Conservation (phyloP, 2,888 invertebrate genomes). For the Oscheius sp. region DNA sequence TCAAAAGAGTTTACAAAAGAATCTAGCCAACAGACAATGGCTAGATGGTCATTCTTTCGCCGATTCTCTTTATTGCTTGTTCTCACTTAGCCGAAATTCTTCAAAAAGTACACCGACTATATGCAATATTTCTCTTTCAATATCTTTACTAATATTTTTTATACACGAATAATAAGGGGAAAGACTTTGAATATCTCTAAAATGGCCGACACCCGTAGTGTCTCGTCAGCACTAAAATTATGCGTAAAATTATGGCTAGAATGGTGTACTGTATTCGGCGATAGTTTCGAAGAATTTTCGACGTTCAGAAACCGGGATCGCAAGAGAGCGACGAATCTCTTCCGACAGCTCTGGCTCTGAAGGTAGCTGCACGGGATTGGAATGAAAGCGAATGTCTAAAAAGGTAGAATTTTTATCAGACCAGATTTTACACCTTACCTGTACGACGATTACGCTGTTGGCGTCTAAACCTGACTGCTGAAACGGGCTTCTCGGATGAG, state of each 20-base stretch:
- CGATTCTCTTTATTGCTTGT: no score
- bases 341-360: slow-evolving; percentile 44
- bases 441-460: slow-evolving; percentile 21
- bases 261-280: slow-evolving; percentile 64
- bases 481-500: slow-evolving; percentile 31
- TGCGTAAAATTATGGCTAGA: slow-evolving; percentile 38
- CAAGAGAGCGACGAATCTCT: slow-evolving; percentile 52
- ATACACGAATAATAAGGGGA: neutral
- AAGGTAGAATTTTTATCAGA: neutral
- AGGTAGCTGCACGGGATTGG: slow-evolving; percentile 58
- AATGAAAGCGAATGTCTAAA: slow-evolving; percentile 66
- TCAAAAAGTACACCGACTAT: neutral
- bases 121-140: neutral
- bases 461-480: slow-evolving; percentile 33
- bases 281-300: slow-evolving; percentile 68
- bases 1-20: no score
- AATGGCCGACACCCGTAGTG: slow-evolving; percentile 25
- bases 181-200: neutral
- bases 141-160: neutral
- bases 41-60: no score
- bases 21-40: no score
- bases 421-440: slow-evolving; percentile 10
- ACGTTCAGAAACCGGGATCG: slow-evolving; percentile 63
- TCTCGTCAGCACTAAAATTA: slow-evolving; percentile 9
- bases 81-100: no score